These are phyloP conservation scores for Astatoreochromis straeleni DNA, from an alignment of 2,113 vertebrate species.

Conservation along the genomic window DNA sequence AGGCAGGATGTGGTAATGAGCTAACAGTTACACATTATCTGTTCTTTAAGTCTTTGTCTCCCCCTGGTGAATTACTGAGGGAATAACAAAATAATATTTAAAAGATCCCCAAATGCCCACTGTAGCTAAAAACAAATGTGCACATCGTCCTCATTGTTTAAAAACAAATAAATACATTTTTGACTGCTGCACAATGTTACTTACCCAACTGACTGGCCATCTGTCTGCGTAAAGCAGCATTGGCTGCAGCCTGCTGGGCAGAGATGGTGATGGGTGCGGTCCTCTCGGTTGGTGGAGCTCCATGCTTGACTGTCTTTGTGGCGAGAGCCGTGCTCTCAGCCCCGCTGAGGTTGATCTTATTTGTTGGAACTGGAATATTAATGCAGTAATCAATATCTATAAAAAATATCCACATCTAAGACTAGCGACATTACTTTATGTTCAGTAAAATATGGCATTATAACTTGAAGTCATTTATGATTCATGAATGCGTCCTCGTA, in stretches of 20 bases:
- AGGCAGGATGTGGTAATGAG: neutral
- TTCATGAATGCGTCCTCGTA: neutral
- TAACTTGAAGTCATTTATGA: neutral
- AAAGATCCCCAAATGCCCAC: neutral
- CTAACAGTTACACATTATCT: neutral
- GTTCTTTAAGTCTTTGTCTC: conserved; percentile 39
- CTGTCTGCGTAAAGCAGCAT: conserved; percentile 84
- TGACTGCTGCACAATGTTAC: neutral
- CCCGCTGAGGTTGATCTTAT: conserved; percentile 76
- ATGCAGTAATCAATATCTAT: neutral
- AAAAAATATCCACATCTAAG: neutral
- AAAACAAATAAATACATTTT: neutral
- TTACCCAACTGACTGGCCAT: conserved; percentile 87
- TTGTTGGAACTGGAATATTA: conserved; percentile 50
- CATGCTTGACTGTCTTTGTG: conserved; percentile 92
- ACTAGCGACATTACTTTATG: neutral
- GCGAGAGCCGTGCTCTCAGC: conserved; percentile 90
- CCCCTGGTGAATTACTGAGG: conserved; percentile 39
- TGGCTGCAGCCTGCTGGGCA: conserved; percentile 86
- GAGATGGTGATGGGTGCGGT: conserved; percentile 72
- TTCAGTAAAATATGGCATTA: neutral
- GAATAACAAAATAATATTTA: neutral
- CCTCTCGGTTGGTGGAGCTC: conserved; percentile 75
- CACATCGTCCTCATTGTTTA: neutral
- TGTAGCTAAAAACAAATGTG: neutral